These are phyloP conservation scores for Phrynosoma blainvillii DNA, from an alignment of 2,113 vertebrate species.

Conservation along the genomic window DNA sequence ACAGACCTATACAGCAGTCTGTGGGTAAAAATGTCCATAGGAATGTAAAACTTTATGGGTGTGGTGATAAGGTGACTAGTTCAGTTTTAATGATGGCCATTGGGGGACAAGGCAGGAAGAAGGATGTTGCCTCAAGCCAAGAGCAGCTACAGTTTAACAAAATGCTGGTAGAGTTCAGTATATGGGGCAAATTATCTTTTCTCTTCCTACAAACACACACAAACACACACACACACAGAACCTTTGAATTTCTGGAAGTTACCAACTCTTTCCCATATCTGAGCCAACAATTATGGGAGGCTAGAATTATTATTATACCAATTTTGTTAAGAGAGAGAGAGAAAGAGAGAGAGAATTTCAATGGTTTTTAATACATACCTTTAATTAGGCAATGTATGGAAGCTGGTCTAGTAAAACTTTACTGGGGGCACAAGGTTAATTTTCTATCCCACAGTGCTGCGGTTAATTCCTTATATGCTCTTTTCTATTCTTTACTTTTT, in stretches of 20 bases:
- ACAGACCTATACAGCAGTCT: no score
- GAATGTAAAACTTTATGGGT: no score
- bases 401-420: constrained; percentile 28
- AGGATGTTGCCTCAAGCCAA: no score
- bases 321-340: not conserved
- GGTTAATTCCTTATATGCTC: constrained; percentile 18
- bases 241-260: not conserved
- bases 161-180: no score
- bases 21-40: no score
- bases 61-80: no score
- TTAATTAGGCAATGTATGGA: constrained; percentile 41
- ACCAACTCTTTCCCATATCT: not conserved
- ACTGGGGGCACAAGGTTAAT: constrained; percentile 31
- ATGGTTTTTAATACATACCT: constrained; percentile 10
- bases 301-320: constrained; percentile 25
- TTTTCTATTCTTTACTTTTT: not conserved
- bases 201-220: no score
- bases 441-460: constrained; percentile 23
- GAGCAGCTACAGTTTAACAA: no score
- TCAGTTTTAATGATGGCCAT: no score
- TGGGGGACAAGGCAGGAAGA: no score
- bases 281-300: constrained; percentile 3
- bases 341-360: not conserved
- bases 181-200: no score
- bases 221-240: not conserved